Base-by-base conservation (phyloP, 2,113 vertebrate species). In the Hymenochirus boettgeri region DNA sequence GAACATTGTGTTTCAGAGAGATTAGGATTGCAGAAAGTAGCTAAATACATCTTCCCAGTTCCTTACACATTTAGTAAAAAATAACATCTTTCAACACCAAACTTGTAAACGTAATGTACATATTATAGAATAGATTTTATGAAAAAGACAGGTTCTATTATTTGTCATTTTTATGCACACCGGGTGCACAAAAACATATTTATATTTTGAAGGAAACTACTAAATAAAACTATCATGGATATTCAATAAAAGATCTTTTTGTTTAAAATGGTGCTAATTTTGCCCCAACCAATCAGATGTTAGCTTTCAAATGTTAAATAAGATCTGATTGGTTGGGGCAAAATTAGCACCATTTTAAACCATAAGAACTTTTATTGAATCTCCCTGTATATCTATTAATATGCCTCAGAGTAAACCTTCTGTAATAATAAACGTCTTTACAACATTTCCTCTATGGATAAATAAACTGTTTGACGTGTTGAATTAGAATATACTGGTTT, bases 171-270 rank as follows among this genome's bases (percentile, higher is more conserved):
- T 72, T 80, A 50, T 78, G 86, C 84, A 91, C 80, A 74, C 76
- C 83, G 86, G 82, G 83, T 93, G 88, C 88, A 81, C 83, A 39
- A 78, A 72, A n/a, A n/a, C n/a, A 78, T 54, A 73, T 73, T 72
- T 18, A 42, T n/a, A 2, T 42, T 17, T 42, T 74, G 47, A 50
- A 67, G 57, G 33, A 77, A 75, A 73, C 65, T 58, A 63, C 70
- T 72, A 78, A 79, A 57, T 45, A 57, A 48, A 45, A 67, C 62
- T 72, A 74, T 35, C 21, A 51, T 42, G 59, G 18, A 63, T 33
- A 56, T 64, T 19, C 12, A 72, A 23, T 39, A 65, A n/a, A n/a
- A n/a, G n/a, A n/a, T n/a, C n/a, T n/a, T n/a, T n/a, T n/a, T n/a
- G n/a, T n/a, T n/a, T n/a, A n/a, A n/a, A n/a, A n/a, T n/a, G n/a